phyloP scores from a whole-genome alignment of 2,113 vertebrate species.

The Psilopogon haemacephalus region DNA sequence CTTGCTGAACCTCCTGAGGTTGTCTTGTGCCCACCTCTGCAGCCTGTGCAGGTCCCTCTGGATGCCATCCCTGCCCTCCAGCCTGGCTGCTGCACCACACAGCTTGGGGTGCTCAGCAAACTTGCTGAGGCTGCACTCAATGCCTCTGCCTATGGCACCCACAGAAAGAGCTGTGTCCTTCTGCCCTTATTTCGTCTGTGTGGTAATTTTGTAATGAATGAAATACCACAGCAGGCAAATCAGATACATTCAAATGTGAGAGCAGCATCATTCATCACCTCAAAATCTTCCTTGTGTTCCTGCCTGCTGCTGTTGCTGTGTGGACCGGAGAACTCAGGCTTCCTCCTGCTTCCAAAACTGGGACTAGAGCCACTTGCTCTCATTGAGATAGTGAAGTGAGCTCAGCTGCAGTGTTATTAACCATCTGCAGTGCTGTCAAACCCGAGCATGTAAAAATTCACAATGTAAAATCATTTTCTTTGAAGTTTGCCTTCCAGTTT shows the following conservation, averaged over 20 bases:
- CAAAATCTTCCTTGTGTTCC: background rate
- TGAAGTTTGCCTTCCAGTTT: background rate
- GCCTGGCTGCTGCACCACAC: no score
- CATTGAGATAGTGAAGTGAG: background rate
- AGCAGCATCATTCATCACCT: slow-evolving; percentile 17
- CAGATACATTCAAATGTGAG: slow-evolving; percentile 23
- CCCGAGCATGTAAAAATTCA: background rate
- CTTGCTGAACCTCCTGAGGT: no score
- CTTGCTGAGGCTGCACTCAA: no score
- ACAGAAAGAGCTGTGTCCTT: slow-evolving; percentile 65
- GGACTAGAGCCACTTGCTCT: background rate
- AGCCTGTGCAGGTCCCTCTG: no score
- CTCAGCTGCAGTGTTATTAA: background rate
- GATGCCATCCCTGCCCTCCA: no score
- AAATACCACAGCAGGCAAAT: slow-evolving; percentile 48
- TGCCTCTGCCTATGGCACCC: no score
- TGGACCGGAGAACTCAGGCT: background rate
- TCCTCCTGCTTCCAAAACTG: background rate
- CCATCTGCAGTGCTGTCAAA: background rate
- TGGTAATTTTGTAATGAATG: slow-evolving; percentile 70
- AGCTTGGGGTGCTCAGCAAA: no score
- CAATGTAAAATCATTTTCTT: background rate
- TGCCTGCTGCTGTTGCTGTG: background rate
- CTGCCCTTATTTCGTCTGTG: slow-evolving; percentile 54
- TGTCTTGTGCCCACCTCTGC: no score